These are phyloP conservation scores for Phodopus roborovskii DNA, from an alignment of 2,113 vertebrate genomes.

Conservation along the genomic window DNA sequence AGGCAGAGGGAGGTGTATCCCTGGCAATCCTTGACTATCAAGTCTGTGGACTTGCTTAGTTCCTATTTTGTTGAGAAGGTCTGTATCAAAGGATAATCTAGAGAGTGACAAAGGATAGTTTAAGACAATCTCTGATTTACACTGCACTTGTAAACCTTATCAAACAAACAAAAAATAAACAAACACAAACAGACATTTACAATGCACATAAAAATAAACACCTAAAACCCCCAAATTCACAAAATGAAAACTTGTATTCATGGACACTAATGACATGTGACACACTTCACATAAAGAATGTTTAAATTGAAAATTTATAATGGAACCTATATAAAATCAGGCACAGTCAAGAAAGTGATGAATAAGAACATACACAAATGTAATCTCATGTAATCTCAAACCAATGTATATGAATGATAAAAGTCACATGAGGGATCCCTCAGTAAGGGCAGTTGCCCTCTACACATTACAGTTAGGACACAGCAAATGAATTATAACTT, in stretches of 20 bases:
- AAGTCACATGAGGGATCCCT: not conserved
- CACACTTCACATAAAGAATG: not conserved
- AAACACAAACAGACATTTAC: not conserved
- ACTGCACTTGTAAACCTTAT: not conserved
- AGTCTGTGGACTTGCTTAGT: not conserved
- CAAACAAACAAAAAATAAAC: not conserved
- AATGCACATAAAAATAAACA: not conserved
- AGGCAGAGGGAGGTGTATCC: too few species aligned
- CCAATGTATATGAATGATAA: not conserved
- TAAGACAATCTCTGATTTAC: not conserved
- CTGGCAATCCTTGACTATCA: not conserved
- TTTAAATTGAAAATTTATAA: not conserved
- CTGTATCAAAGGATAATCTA: not conserved
- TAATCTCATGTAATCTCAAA: too few species aligned
- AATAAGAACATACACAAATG: not conserved
- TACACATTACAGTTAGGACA: not conserved
- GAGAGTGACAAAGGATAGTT: not conserved
- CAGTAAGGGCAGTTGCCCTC: rapidly evolving
- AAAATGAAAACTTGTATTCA: not conserved
- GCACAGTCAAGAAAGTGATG: not conserved
- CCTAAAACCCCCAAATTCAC: not conserved
- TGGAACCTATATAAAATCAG: not conserved
- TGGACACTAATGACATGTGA: not conserved
- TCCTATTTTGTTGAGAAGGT: not conserved
- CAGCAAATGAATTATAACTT: rapidly evolving